Base-by-base conservation (phyloP, 2,888 invertebrate species). In the Xylophagus ater region DNA sequence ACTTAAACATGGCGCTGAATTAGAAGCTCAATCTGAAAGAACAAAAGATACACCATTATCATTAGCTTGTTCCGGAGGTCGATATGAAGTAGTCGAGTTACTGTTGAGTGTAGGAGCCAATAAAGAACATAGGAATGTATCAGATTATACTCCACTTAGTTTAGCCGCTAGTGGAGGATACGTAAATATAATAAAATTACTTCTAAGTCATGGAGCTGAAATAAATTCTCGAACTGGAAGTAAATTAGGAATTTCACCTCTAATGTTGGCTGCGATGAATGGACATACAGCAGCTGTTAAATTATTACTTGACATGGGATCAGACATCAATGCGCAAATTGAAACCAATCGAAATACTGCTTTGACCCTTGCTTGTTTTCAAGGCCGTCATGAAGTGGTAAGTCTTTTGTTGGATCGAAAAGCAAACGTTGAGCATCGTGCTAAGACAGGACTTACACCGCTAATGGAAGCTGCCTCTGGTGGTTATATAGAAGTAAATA, bases 211-310 rank as follows among this genome's bases (percentile, higher is more conserved):
- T 63, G 94, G 93, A 53, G 97, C 97, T 29, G 98, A 98, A 67
- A 98, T 98, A 51, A 98, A 98, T 70, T 97, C 97, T 12, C 78
- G 92, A 49, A 92, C 90, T 35, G 94, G 94, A 33, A 92, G 92
- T 48, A 96, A 97, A 68, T 71, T 97, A 41, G 97, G 98, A 50
- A 98, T 98, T 55, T 96, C 96, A 2, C 98, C 98, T 4, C 73
- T 99, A 38, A 99, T 98, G 98, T 66, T 98, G 57, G 96, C 97
- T 13, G 93, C 97, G 17, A 98, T 98, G 97, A 98, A 98, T 71
- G 97, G 97, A 0, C 90, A 92, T 59, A 82, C 84, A 57, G 87
- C 89, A 44, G 96, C 96, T 29, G 97, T 97, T 30, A 85, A 89
- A 56, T 68, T 97, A 45, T 72, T 98, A 41, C 73, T 98, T 42